Base-by-base conservation (phyloP, 2,888 invertebrate genomes). In the Leptodirus hochenwartii region DNA sequence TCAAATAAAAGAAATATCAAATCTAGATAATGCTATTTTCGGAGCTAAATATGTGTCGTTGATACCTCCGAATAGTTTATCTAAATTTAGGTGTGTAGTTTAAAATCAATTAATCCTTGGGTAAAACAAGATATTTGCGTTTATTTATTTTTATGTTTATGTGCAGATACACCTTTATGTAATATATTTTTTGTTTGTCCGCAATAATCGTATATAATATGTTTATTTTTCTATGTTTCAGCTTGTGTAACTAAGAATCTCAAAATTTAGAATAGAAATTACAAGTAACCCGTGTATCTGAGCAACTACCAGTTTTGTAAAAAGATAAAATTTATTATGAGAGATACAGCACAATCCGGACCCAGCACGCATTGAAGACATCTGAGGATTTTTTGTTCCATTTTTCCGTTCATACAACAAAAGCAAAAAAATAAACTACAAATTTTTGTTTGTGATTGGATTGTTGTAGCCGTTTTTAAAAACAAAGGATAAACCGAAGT, bases 281-380 rank as follows among this genome's bases (percentile, higher is more conserved):
- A 47, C 50, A 60, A 59, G 58, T 59, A 59, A 56, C 53, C 50
- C 49, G 47, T 47, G 41, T 46, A 49, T 49, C 50, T 48, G 53
- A 48, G 48, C 45, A 54, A 53, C 53, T 45, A 52, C 53, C 52
- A 52, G 52, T 52, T 51, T 31, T 34, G 27, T 37, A 33, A 34
- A 31, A 34, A 33, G 33, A 37, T 36, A 20, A 20, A n/a, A 46
- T 33, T 47, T 50, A 51, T 48, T 49, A 49, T 50, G 49, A 49
- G 47, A 46, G 47, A 43, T 44, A 61, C 61, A 52, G 54, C 54
- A 64, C 65, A 65, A 74, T 64, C 65, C 69, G 69, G 69, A 75
- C 69, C 69, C 76, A 77, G 77, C 77, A 75, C 75, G 75, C 77
- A 78, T 77, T 78, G 77, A 77, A 72, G 76, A 77, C 77, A 77